Percentiles rank a stretch among this genome's conserved stretches.
Evolutionary conservation across 1,140 invertebrate genomes (phyloP).

Genomic region (Schlechtendalia chinensis): DNA sequence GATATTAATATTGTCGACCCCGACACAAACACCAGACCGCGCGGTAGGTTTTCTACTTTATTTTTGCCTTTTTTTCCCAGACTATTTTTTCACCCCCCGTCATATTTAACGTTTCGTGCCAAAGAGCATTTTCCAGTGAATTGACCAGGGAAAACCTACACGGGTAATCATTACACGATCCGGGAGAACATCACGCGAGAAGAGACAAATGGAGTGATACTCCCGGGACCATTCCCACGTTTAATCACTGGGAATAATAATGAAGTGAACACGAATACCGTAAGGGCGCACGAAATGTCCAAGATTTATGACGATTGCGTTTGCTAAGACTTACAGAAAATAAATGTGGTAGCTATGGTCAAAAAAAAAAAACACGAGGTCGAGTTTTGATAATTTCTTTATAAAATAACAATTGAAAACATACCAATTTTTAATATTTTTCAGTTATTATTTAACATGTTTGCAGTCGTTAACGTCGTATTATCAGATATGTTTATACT

Average conservation of each 20-base stretch:
- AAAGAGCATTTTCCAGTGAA: constrained; percentile 20
- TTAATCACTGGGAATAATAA: constrained; percentile 46
- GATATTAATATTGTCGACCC: constrained; percentile 35
- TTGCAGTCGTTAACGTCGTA: too few species aligned
- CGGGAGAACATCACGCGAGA: constrained; percentile 37
- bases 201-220: constrained; percentile 34
- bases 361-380: neutral
- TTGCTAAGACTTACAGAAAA: neutral
- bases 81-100: neutral
- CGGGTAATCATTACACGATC: constrained; percentile 36
- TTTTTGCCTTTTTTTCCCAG: neutral
- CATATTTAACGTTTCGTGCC: constrained; percentile 28
- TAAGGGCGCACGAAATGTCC: neutral
- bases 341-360: neutral
- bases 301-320: constrained; percentile 9
- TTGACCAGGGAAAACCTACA: constrained; percentile 6
- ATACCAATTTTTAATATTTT: too few species aligned
- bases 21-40: neutral
- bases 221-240: constrained; percentile 44
- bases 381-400: neutral
- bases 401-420: too few species aligned
- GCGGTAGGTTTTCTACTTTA: neutral
- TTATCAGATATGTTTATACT: too few species aligned
- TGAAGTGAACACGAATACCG: constrained; percentile 21
- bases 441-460: too few species aligned